Base-by-base conservation (phyloP, 2,113 vertebrate species). In the Anser cygnoides region DNA sequence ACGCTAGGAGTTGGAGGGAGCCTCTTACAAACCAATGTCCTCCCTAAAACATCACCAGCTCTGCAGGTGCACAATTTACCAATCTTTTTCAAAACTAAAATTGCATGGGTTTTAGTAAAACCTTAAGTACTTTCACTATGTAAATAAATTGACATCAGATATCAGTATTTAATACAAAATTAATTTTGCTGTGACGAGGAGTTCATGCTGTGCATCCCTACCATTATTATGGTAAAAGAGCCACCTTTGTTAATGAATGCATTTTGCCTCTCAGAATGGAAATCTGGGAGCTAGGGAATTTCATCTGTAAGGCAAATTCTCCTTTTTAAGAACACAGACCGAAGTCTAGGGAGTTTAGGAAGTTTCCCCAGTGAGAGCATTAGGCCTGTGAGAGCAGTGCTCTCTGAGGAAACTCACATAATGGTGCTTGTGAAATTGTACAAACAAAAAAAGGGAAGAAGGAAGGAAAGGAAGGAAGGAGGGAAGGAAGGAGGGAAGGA, bases 81-180 rank as follows among this genome's bases (percentile, higher is more conserved):
- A n/a, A 31, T 11, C 4, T n/a, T 52, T 16, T 17, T 3, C n/a
- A 13, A 74, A 75, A 73, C 59, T 55, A 59, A 58, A 65, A 19
- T 37, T 59, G 8, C 1, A 2, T 41, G 10, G 0, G 59, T 94
- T 87, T 75, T 13, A 90, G 57, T 52, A 75, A 90, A 75, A 22
- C 0, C 49, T 0, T 8, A 43, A 46, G 10, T 37, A 28, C 4
- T 1, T 6, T 41, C 52, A 25, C 58, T 19, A n/a, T 0, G 0
- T 46, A 55, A 73, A 43, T 43, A 50, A 57, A 33, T 12, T 39
- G 52, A 31, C 20, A n/a, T 59, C 13, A n/a, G 43, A 33, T 22
- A 49, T 20, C 31, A 70, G 37, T 67, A 70, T n/a, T 77, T 67
- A 66, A 71, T 41, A 50, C 23, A 41, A 88, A 80, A 23, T 39